Base-by-base conservation (phyloP, 2,797 vertebrate species). In the Onychomys torridus region DNA sequence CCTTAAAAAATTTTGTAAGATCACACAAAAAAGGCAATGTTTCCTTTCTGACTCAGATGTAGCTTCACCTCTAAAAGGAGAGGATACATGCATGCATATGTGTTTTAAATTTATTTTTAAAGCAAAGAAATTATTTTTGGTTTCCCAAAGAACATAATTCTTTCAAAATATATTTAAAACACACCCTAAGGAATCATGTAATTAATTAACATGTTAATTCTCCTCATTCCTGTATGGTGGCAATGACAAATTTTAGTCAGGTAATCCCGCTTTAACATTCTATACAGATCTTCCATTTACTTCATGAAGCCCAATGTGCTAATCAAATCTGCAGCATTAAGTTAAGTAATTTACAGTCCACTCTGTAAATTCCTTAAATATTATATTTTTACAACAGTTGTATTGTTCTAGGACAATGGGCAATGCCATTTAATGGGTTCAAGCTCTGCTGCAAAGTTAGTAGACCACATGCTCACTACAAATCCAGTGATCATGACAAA, bases 281-380 rank as follows among this genome's bases (percentile, higher is more conserved):
- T 89, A 86, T 75, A 57, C 89, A 97, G 87, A 91, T 78, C 46
- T 84, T 91, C 17, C 46, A 78, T 34, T 97, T 76, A 96, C 89
- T 96, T 95, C 92, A 93, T 49, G 86, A 96, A 76, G 23, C 67
- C 43, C 78, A 86, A 10, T 87, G 34, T 94, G 34, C 59, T 96
- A 85, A 96, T 95, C 94, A 93, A 75, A 89, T 40, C 19, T 67
- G 4, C 27, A 81, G 43, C 5, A 61, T 61, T 8, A 52, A 71
- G 40, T 95, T 87, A 96, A 83, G 5, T 84, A 94, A 96, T 2
- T 96, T 81, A 96, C 6, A 4, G 90, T 96, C 3, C 82, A 88
- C 2, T 21, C n/a, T 93, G 82, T 46, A 97, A 95, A 88, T 98
- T 96, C 76, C 90, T 98, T 95, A 96, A 94, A 91, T 92, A 95